Base-by-base conservation (phyloP, 2,113 vertebrate genomes). In the Rhizomys pruinosus region DNA sequence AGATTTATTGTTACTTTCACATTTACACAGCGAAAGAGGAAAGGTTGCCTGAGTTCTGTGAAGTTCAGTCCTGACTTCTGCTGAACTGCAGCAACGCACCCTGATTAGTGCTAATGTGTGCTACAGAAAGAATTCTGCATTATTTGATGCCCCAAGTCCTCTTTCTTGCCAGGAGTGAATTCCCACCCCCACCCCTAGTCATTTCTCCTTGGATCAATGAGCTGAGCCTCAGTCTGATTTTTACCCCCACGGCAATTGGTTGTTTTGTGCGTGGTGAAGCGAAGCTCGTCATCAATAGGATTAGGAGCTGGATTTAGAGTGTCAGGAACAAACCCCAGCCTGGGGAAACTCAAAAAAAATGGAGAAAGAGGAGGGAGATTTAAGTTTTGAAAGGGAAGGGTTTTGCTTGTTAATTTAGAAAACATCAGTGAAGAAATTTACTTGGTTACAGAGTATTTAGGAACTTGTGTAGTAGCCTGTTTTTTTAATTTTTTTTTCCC, bases 1-100 rank as follows among this genome's bases (percentile, higher is more conserved):
- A 97, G 97, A 98, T 97, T 98, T 97, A 98, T 98, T 97, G 97
- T 98, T 97, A 96, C 95, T 97, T 98, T 97, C 98, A 95, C 97
- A 97, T 98, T 97, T 97, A 97, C 96, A 94, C 96, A 97, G 97
- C 74, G 78, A 97, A 97, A 97, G 96, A 98, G 69, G 64, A 96
- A 97, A 97, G 97, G 95, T 79, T 97, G 97, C 97, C 97, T 97
- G 97, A 98, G 93, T 96, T 98, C 94, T 95, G 92, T 92, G 96
- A 97, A 96, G 97, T 97, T 98, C 92, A 96, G 87, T 57, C 16
- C 91, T 23, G 90, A 93, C 89, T 98, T 97, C 92, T 96, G 19
- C 90, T 93, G 95, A 97, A 96, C 93, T 97, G 97, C 92, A 95
- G 96, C 78, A 98, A 97, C 64, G 52, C 73, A 92, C 37, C 39